Percentiles rank a stretch among this genome's conserved stretches.
These are phyloP conservation scores for Pseudoatta argentina DNA, from an alignment of 1,140 invertebrate genomes.

Conservation along the genomic window DNA sequence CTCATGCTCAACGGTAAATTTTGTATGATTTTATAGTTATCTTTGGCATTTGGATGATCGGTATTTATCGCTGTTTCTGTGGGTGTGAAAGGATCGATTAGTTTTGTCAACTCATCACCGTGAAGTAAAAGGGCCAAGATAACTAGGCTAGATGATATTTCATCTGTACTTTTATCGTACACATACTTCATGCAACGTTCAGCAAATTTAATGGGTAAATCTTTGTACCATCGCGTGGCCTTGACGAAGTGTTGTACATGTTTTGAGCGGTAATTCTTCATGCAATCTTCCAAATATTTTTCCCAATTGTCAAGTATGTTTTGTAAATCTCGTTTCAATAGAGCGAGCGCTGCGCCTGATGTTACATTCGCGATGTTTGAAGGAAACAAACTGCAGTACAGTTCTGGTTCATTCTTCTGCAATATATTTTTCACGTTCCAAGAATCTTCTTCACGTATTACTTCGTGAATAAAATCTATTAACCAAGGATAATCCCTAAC, in stretches of 20 bases:
- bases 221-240: slow-evolving; percentile 77
- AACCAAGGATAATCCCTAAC: slow-evolving; percentile 75
- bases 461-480: slow-evolving; percentile 39
- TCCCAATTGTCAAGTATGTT: slow-evolving; percentile 72
- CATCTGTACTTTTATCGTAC: background rate
- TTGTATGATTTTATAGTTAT: background rate
- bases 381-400: slow-evolving; percentile 46
- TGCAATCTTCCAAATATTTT: slow-evolving; percentile 66
- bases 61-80: slow-evolving; percentile 13
- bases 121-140: slow-evolving; percentile 69
- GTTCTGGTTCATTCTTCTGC: slow-evolving; percentile 57
- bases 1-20: background rate
- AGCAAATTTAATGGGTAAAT: slow-evolving; percentile 78
- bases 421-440: background rate
- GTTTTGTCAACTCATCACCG: slow-evolving; percentile 57
- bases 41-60: background rate
- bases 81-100: slow-evolving; percentile 72
- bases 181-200: slow-evolving; percentile 6
- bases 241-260: slow-evolving; percentile 69
- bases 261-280: background rate
- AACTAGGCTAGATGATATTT: background rate
- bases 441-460: accelerated
- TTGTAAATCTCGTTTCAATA: slow-evolving; percentile 70
- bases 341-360: background rate
- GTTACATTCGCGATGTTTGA: slow-evolving; percentile 7